Conservation (phyloP, 2,888 invertebrate genomes). For the Hirtodrosophila cameraria region DNA sequence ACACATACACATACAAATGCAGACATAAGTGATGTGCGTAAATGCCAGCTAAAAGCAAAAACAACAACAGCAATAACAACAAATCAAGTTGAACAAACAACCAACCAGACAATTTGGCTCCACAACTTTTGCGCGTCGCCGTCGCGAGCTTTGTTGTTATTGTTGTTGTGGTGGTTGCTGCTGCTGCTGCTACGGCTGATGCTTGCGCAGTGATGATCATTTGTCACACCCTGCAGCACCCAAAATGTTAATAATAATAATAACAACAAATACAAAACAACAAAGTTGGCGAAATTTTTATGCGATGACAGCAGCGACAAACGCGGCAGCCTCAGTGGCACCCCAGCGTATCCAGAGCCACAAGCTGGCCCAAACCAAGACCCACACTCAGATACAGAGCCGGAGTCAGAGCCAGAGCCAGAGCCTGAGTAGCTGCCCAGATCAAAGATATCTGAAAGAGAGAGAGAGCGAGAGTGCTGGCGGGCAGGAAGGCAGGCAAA, state of each 20-base stretch:
- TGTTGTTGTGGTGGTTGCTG: constrained; percentile 29
- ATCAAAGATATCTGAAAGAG: constrained; percentile 34
- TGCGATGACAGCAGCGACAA: constrained; percentile 73
- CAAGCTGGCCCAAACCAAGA: no score
- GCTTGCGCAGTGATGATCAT: constrained; percentile 55
- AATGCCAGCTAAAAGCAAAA: constrained; percentile 29
- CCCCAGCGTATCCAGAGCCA: constrained; percentile 21
- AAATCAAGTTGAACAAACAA: constrained; percentile 72
- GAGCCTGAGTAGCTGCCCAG: constrained; percentile 13
- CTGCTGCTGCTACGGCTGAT: constrained; percentile 18
- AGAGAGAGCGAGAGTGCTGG: not conserved
- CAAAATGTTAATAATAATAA: constrained; percentile 58
- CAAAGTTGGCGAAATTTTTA: constrained; percentile 68
- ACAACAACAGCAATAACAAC: constrained; percentile 52
- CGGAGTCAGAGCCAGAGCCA: not conserved
- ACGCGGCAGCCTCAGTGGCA: constrained; percentile 46
- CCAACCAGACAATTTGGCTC: constrained; percentile 78
- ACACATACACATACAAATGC: constrained; percentile 1
- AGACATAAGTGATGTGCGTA: constrained; percentile 42
- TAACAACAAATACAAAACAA: constrained; percentile 52
- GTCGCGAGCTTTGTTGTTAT: constrained; percentile 32
- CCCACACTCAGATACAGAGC: not conserved
- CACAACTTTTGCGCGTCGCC: constrained; percentile 67
- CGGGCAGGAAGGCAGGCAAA: constrained; percentile 26
- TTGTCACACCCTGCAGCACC: constrained; percentile 74